Conservation (phyloP, 2,888 invertebrate genomes). For the Apamea monoglypha region DNA sequence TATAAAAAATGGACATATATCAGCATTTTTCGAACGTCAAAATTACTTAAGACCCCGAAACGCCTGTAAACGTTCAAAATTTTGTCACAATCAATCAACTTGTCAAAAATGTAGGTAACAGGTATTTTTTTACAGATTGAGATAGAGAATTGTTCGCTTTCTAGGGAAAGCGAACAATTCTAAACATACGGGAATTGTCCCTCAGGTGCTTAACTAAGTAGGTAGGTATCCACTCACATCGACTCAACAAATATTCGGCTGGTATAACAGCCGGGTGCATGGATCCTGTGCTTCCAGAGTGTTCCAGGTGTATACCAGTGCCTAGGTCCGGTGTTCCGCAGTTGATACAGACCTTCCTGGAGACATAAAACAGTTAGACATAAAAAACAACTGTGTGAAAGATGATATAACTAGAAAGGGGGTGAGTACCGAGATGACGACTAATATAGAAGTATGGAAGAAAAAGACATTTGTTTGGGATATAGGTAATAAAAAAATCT, state of each 20-base stretch:
- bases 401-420: not conserved
- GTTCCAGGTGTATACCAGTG: conserved; percentile 79
- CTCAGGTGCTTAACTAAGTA: not conserved
- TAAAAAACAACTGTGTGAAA: not conserved
- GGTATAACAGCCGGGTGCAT: conserved; percentile 81
- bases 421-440: not conserved
- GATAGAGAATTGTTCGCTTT: too few relatives aligned
- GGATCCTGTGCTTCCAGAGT: conserved; percentile 67
- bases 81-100: too few relatives aligned
- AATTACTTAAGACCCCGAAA: too few relatives aligned
- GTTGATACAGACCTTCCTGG: conserved; percentile 80
- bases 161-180: too few relatives aligned
- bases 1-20: too few relatives aligned
- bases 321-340: conserved; percentile 80
- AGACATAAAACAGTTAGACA: not conserved
- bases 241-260: conserved; percentile 77
- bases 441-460: not conserved
- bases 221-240: conserved; percentile 71
- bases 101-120: too few relatives aligned
- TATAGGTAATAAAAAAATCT: not conserved
- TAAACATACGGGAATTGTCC: too few relatives aligned
- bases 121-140: too few relatives aligned
- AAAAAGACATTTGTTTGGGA: not conserved
- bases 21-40: too few relatives aligned
- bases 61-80: too few relatives aligned